Percentiles rank a stretch among this genome's conserved stretches.
Evolutionary conservation across 1,140 invertebrate species (phyloP).

Genomic region (Mesaphorura yosii): DNA sequence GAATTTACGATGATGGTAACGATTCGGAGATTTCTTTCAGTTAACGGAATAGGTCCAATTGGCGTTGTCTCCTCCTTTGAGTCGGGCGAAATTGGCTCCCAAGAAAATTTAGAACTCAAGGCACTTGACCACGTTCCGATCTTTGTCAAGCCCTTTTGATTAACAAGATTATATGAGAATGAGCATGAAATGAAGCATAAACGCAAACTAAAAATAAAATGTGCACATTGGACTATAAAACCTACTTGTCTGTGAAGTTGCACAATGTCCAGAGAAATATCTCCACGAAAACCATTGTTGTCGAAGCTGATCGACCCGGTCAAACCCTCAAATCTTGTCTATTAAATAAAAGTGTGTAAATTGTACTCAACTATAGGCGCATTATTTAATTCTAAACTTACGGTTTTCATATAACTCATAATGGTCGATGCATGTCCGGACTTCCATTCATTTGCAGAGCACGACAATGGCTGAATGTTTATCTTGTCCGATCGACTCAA

Average conservation of each 20-base stretch:
- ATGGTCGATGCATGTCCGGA: too few species aligned
- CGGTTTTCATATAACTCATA: background rate
- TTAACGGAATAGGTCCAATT: too few species aligned
- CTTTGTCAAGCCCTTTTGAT: background rate
- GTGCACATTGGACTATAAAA: too few species aligned
- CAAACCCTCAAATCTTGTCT: conserved; percentile 65
- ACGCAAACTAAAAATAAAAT: background rate
- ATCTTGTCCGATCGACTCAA: too few species aligned
- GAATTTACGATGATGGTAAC: too few species aligned
- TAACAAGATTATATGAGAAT: background rate
- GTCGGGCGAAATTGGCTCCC: too few species aligned
- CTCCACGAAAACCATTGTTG: conserved; percentile 79
- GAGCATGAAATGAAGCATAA: background rate
- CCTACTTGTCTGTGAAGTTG: conserved; percentile 41
- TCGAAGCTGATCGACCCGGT: conserved; percentile 90
- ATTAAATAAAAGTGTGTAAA: background rate
- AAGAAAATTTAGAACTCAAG: too few species aligned
- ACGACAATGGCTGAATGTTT: too few species aligned
- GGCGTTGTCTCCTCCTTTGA: too few species aligned
- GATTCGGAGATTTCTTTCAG: too few species aligned
- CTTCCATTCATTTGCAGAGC: too few species aligned
- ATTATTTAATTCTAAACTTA: background rate
- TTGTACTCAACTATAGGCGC: background rate
- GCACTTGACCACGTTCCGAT: background rate
- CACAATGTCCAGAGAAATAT: conserved; percentile 79